phyloP scores from a whole-genome alignment of 2,888 invertebrate genomes.

The Orthosia gothica region DNA sequence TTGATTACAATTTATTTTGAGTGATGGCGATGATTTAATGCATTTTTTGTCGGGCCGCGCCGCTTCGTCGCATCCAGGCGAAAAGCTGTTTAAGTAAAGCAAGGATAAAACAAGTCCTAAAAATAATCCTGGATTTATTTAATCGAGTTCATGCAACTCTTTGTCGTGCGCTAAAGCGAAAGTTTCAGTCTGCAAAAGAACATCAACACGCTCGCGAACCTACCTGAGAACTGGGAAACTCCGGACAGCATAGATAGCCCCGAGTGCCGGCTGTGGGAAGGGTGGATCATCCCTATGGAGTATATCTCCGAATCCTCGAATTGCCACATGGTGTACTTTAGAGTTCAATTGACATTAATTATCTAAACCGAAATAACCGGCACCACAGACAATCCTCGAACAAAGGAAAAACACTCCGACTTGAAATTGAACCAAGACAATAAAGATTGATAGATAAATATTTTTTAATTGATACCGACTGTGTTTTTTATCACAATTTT shows the following conservation, averaged over 20 bases:
- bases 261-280: constrained; percentile 93
- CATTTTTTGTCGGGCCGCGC: not conserved
- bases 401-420: constrained; percentile 59
- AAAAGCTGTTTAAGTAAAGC: constrained; percentile 3
- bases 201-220: constrained; percentile 36
- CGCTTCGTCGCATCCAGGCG: not conserved
- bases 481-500: constrained; percentile 75
- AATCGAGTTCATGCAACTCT: constrained; percentile 16
- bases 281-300: constrained; percentile 96
- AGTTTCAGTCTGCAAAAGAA: constrained; percentile 21
- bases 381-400: constrained; percentile 50
- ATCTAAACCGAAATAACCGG: constrained; percentile 58
- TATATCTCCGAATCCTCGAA: constrained; percentile 95
- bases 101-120: not conserved
- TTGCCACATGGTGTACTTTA: constrained; percentile 92
- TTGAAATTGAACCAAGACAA: constrained; percentile 42
- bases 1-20: constrained; percentile 31
- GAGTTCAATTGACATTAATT: constrained; percentile 60
- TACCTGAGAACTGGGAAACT: constrained; percentile 89
- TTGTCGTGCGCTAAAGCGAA: constrained; percentile 4
- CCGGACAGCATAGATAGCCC: constrained; percentile 92
- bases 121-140: constrained; percentile 11
- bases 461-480: constrained; percentile 60
- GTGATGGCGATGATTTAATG: constrained; percentile 12
- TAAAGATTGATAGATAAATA: constrained; percentile 30